Evolutionary conservation across 2,113 vertebrate genomes (phyloP), one percentile per base, ranked within the genome.

Genomic region (Paracanthobrama guichenoti): DNA sequence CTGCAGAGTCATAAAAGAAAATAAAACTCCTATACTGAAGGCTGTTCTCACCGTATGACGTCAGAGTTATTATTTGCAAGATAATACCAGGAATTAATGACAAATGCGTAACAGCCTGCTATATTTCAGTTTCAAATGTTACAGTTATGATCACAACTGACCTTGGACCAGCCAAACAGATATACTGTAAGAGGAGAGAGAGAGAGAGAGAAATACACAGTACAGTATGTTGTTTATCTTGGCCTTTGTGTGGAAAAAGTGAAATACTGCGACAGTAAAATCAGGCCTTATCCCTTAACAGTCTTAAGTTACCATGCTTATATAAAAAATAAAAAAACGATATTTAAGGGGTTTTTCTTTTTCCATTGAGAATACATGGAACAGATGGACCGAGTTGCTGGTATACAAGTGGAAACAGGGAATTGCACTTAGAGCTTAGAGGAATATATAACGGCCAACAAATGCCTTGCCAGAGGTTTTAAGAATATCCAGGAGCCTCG

Each of bases 231-330:
- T 82, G 31, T 42, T 39, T 57, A n/a, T 82, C 48, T 72, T 39
- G 8, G 79, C 28, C 28, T 55, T 59, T 72, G 67, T 72, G 67
- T 24, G 20, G 22, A 62, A 79, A 44, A 26, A 18, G n/a, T 53
- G 57, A 59, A 59, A 64, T 79, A 48, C 48, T 22, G 7, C 9
- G 28, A 6, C 18, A 31, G 81, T 86, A 53, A 83, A 59, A 59
- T 26, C 71, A 35, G 16, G 55, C 24, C 6, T 22, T 22, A 60
- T 60, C 76, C 71, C 24, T 60, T 60, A 75, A 73, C 6, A 16
- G 66, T 83, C 57, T 87, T 77, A 46, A 78, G 72, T 82, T 85
- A 82, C 55, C 4, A 2, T 79, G 60, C 55, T 42, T 48, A 81
- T 87, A 66, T 66, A 78, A 31, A 31, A 31, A 31, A 31, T 2